Evolutionary conservation across 2,113 vertebrate species (phyloP), one percentile per base, ranked within the genome.

Genomic region (Cyanistes caeruleus): DNA sequence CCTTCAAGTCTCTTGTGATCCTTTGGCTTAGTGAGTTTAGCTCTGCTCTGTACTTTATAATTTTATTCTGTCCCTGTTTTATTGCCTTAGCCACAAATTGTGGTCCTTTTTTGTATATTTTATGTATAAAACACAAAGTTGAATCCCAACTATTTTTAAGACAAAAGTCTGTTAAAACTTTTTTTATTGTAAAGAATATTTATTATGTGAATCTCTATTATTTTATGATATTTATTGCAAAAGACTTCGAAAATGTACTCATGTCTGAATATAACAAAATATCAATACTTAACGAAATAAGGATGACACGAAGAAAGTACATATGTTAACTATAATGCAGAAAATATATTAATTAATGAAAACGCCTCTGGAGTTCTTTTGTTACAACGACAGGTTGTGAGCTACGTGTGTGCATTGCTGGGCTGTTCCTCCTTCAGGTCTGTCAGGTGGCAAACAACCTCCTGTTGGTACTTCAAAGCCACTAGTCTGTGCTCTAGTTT

Each of bases 181-280:
- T 99, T 98, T 99, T 98, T 98, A 98, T 99, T 99, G 98, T 99
- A 99, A 99, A 99, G 99, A 99, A 99, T 99, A 99, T 99, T 99
- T 99, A 99, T 99, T 99, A 99, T 98, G 99, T 99, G 99, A 99
- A 99, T 99, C 98, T 99, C 98, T 99, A 99, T 99, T 99, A 99
- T 99, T 99, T 99, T 99, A 99, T 99, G 99, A 99, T 99, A 99
- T 99, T 99, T 99, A 99, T 99, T 99, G 98, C 99, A 98, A 99
- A 99, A 98, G 98, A 99, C 99, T 98, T 95, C 16, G 37, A 97
- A 98, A 99, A 98, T 99, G 99, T 99, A 99, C 99, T 99, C 99
- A 98, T 99, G 99, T 99, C 98, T 99, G 99, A 99, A 98, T 99
- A 99, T 99, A 99, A 99, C 99, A 99, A 99, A 99, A 98, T 99